These are phyloP conservation scores for Zingel zingel DNA, from an alignment of 2,113 vertebrate genomes.

Conservation along the genomic window DNA sequence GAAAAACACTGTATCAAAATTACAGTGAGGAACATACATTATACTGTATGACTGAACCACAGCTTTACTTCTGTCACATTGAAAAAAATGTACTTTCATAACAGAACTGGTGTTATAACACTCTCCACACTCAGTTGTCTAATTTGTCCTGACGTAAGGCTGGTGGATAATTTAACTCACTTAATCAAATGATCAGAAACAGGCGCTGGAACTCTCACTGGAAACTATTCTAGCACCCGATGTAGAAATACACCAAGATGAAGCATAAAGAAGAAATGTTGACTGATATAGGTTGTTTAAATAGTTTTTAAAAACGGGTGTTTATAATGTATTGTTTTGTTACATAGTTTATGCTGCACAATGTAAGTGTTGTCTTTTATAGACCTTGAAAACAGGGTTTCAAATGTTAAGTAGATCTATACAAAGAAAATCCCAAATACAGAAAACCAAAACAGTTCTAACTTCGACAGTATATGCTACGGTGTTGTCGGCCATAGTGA, in stretches of 20 bases:
- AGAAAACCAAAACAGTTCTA: not conserved
- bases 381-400: not conserved
- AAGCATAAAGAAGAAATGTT: conserved; percentile 17
- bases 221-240: not conserved
- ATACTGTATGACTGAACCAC: not conserved
- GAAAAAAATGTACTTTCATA: not conserved
- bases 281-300: conserved; percentile 5
- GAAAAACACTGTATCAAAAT: conserved; percentile 11
- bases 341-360: not conserved
- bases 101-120: conserved; percentile 16
- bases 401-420: not conserved
- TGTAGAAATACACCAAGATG: conserved; percentile 20
- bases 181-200: conserved; percentile 40
- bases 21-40: not conserved
- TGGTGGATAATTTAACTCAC: conserved; percentile 18
- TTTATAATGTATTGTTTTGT: not conserved
- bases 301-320: not conserved
- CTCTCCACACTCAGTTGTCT: not conserved
- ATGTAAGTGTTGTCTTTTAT: not conserved
- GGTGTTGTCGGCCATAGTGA: not conserved
- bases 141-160: conserved; percentile 13
- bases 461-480: not conserved
- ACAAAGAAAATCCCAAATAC: not conserved
- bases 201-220: not conserved
- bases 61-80: not conserved